A percentile compares a stretch with the other conserved stretches of the same genome.
Conservation (phyloP, 2,888 invertebrate genomes). For the Hydraecia micacea region DNA sequence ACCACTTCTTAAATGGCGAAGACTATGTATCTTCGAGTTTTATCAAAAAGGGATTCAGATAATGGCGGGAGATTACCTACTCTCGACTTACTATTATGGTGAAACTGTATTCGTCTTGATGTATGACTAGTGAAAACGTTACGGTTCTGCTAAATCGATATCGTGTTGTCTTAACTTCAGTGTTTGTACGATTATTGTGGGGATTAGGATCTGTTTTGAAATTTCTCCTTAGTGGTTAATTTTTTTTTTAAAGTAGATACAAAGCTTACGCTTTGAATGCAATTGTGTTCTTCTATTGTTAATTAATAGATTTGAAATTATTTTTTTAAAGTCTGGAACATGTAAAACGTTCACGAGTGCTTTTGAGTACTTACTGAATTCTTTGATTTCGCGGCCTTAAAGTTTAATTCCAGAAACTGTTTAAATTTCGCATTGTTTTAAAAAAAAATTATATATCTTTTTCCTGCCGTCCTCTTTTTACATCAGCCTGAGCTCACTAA, state of each 20-base stretch:
- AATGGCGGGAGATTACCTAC: slow-evolving; percentile 46
- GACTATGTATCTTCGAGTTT: slow-evolving; percentile 54
- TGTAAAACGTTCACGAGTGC: no score
- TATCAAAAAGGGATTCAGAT: slow-evolving; percentile 60
- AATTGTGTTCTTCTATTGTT: background rate
- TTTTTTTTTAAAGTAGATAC: no score
- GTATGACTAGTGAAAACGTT: slow-evolving; percentile 34
- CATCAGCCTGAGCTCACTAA: no score
- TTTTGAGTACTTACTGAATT: no score
- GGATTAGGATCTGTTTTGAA: background rate
- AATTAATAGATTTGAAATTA: background rate
- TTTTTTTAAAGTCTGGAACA: no score
- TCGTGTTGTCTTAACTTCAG: slow-evolving; percentile 24
- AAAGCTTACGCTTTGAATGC: background rate
- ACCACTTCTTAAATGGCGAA: slow-evolving; percentile 56
- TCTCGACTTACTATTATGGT: slow-evolving; percentile 46
- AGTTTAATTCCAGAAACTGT: no score
- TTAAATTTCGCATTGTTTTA: background rate
- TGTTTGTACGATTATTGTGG: slow-evolving; percentile 3
- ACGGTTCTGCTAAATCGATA: slow-evolving; percentile 30
- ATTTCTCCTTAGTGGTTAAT: background rate
- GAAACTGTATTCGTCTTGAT: slow-evolving; percentile 35
- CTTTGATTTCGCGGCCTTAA: no score
- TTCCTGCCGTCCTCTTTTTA: background rate
- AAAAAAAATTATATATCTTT: no score